phyloP scores from a whole-genome alignment of 1,140 invertebrate species.

The Zaprionus nigranus region DNA sequence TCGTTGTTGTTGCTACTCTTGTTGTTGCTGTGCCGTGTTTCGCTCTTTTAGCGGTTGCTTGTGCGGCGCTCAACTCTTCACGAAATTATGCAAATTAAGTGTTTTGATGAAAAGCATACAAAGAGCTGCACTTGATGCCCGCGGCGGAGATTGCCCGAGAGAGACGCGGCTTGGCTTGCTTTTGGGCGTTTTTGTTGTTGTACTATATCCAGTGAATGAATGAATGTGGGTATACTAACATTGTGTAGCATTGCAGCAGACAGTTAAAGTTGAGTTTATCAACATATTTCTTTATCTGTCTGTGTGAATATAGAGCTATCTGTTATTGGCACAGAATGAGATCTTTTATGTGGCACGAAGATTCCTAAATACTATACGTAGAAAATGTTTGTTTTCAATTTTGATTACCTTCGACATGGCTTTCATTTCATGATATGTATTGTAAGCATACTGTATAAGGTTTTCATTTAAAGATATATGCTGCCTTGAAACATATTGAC shows the following conservation, averaged over 20 bases:
- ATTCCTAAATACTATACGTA: fast-evolving
- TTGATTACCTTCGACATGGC: too few relatives aligned
- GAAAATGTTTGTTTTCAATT: too few relatives aligned
- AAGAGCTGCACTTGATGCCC: slow-evolving; percentile 69
- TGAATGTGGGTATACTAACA: background rate
- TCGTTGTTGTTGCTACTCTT: background rate
- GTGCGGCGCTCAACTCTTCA: slow-evolving; percentile 45
- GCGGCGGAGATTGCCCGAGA: slow-evolving; percentile 20
- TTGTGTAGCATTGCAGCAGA: background rate
- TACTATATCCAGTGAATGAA: background rate
- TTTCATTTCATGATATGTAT: too few relatives aligned
- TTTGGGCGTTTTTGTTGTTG: slow-evolving; percentile 6
- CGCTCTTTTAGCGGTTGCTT: slow-evolving; percentile 19
- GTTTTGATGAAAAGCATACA: slow-evolving; percentile 77
- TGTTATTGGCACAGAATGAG: background rate
- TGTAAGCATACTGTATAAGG: too few relatives aligned
- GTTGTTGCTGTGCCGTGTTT: slow-evolving; percentile 6
- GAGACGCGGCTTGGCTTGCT: background rate
- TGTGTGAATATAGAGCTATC: too few relatives aligned
- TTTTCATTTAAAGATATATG: too few relatives aligned
- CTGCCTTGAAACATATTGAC: too few relatives aligned
- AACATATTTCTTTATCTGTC: background rate
- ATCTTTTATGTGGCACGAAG: background rate
- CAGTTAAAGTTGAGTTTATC: background rate
- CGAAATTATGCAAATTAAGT: slow-evolving; percentile 81